Conservation (phyloP, 2,797 vertebrate genomes). For the Salarias fasciatus region DNA sequence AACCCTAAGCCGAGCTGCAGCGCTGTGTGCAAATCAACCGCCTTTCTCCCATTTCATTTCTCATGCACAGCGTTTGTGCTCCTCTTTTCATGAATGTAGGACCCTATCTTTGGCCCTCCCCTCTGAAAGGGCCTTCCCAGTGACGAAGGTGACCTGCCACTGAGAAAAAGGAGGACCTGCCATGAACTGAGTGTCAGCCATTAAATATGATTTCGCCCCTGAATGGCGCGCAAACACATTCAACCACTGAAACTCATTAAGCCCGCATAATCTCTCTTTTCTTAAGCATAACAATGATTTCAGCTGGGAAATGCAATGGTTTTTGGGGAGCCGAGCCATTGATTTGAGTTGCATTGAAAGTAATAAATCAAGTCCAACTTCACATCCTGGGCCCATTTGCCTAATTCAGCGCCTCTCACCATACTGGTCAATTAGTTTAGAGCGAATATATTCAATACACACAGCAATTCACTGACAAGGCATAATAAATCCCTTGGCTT, state of each 20-base stretch:
- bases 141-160: constrained; percentile 83
- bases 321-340: constrained; percentile 81
- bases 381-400: constrained; percentile 84
- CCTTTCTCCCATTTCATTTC: constrained; percentile 81
- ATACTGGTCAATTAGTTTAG: constrained; percentile 87
- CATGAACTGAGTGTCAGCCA: constrained; percentile 85
- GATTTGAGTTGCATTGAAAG: constrained; percentile 87
- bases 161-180: constrained; percentile 81
- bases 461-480: constrained; percentile 81
- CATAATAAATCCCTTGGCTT: constrained; percentile 82
- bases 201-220: constrained; percentile 89
- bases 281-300: constrained; percentile 88
- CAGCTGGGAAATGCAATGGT: constrained; percentile 84
- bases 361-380: constrained; percentile 90
- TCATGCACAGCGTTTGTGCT: constrained; percentile 75
- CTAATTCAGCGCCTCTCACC: constrained; percentile 85
- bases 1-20: constrained; percentile 66
- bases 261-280: constrained; percentile 87
- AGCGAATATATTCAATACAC: constrained; percentile 86
- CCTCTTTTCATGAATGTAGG: constrained; percentile 79
- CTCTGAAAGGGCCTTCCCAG: constrained; percentile 73
- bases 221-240: constrained; percentile 84
- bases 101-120: constrained; percentile 77
- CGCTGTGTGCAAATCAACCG: constrained; percentile 78
- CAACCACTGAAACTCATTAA: constrained; percentile 86